Conservation (phyloP, 2,113 vertebrate species). For the Monarcha castaneiventris region DNA sequence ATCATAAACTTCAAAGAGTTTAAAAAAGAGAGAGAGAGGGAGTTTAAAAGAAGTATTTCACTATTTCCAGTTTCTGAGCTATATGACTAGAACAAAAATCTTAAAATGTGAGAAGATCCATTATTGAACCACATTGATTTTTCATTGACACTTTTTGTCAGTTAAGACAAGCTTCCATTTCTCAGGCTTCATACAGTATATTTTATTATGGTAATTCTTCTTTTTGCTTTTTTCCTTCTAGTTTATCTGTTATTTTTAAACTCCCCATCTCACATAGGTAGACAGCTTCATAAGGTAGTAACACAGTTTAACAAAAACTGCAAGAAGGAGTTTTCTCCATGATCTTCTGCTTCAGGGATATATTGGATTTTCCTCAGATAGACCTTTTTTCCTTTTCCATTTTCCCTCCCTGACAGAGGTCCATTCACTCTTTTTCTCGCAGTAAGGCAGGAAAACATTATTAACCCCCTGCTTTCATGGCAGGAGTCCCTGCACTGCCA, state of each 20-base stretch:
- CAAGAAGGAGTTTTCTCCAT: background rate
- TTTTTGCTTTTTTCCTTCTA: background rate
- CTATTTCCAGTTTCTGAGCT: slow-evolving; percentile 3
- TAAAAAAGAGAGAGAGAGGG: background rate
- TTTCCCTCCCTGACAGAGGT: background rate
- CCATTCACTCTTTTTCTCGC: background rate
- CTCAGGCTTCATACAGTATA: background rate
- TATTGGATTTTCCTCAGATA: background rate
- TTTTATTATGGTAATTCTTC: slow-evolving; percentile 4
- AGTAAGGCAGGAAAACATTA: background rate
- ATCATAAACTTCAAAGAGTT: slow-evolving; percentile 51
- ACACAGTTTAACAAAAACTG: background rate
- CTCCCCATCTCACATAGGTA: background rate
- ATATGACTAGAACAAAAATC: slow-evolving; percentile 62
- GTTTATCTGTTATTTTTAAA: slow-evolving; percentile 1
- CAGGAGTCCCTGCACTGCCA: background rate
- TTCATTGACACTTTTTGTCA: slow-evolving; percentile 58
- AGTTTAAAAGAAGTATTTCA: slow-evolving; percentile 8
- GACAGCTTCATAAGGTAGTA: background rate
- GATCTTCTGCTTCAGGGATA: background rate
- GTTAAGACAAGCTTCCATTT: slow-evolving; percentile 12
- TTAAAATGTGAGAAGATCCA: slow-evolving; percentile 68
- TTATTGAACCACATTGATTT: slow-evolving; percentile 68
- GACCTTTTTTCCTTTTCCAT: background rate
- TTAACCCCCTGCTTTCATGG: background rate